Conservation (phyloP, 1,140 invertebrate species). For the Lutraria rhynchaena region DNA sequence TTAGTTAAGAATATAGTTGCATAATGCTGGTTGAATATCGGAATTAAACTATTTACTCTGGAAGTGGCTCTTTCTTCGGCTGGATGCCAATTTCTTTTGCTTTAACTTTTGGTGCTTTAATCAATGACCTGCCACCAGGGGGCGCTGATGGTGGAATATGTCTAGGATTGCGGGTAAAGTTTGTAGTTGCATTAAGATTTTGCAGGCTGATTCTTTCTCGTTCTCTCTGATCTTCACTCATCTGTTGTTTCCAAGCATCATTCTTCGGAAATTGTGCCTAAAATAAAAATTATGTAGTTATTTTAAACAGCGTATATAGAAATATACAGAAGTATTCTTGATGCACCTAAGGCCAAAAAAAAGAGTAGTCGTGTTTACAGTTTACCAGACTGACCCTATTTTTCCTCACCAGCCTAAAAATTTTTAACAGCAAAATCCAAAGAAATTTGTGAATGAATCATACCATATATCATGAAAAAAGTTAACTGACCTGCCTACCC, state of each 20-base stretch:
- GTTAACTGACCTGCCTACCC: no score
- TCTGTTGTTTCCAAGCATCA: slow-evolving; percentile 76
- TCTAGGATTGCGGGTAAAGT: slow-evolving; percentile 77
- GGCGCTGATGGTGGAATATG: slow-evolving; percentile 70
- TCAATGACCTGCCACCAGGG: slow-evolving; percentile 67
- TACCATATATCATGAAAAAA: no score
- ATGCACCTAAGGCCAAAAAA: no score
- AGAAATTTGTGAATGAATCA: no score
- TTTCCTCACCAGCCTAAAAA: no score
- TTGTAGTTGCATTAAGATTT: slow-evolving; percentile 72
- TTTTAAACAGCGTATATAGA: no score
- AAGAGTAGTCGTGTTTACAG: no score
- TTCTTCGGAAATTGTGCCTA: slow-evolving; percentile 45
- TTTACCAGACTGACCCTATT: no score
- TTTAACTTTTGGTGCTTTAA: slow-evolving; percentile 69
- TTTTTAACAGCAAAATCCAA: no score
- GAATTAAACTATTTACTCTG: slow-evolving; percentile 61
- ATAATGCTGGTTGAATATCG: no score
- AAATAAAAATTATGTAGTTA: neutral
- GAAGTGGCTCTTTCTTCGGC: slow-evolving; percentile 54
- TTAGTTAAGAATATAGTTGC: no score
- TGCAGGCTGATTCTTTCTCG: slow-evolving; percentile 72
- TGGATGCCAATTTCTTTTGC: slow-evolving; percentile 76
- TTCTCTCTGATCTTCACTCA: slow-evolving; percentile 74
- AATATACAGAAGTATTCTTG: no score